A percentile compares a stretch with the other conserved stretches of the same genome.
Evolutionary conservation across 2,888 invertebrate genomes (phyloP).

Genomic region (Lasioglossum morio): DNA sequence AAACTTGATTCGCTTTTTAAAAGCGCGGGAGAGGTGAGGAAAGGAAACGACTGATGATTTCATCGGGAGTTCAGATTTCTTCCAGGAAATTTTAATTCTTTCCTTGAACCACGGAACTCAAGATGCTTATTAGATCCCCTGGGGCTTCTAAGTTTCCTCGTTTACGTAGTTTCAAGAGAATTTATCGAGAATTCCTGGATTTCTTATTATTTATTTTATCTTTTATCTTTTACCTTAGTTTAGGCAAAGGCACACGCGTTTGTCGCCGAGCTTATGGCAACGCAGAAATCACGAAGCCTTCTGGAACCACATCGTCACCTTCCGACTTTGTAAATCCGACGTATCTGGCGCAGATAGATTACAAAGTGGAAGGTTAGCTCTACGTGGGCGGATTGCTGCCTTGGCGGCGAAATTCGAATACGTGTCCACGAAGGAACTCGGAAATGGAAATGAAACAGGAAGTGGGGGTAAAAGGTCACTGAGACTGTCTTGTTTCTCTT

Average conservation of each 20-base stretch:
- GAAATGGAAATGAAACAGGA: constrained; percentile 39
- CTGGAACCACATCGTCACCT: constrained; percentile 41
- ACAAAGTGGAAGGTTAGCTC: constrained; percentile 60
- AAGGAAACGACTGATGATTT: not conserved
- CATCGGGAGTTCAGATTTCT: not conserved
- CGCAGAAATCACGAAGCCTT: constrained; percentile 54
- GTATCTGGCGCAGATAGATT: constrained; percentile 68
- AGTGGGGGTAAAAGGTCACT: constrained; percentile 43
- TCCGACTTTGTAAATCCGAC: constrained; percentile 62
- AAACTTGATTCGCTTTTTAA: not conserved
- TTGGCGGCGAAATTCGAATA: constrained; percentile 62
- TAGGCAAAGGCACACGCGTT: constrained; percentile 1
- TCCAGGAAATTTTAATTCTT: not conserved
- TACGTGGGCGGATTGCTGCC: constrained; percentile 62
- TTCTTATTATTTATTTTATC: not conserved
- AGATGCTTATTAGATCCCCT: not conserved
- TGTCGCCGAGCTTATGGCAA: constrained; percentile 49
- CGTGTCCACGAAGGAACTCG: constrained; percentile 26
- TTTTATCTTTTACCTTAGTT: not conserved
- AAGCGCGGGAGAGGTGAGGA: not conserved
- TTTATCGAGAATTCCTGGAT: not conserved
- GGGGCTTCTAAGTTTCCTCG: not conserved
- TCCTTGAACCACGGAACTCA: not conserved
- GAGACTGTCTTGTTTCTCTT: not conserved
- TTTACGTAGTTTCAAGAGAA: not conserved